A percentile compares a stretch with the other conserved stretches of the same genome.
phyloP scores from a whole-genome alignment of 1,140 invertebrate genomes.

The Cataglyphis hispanica region DNA sequence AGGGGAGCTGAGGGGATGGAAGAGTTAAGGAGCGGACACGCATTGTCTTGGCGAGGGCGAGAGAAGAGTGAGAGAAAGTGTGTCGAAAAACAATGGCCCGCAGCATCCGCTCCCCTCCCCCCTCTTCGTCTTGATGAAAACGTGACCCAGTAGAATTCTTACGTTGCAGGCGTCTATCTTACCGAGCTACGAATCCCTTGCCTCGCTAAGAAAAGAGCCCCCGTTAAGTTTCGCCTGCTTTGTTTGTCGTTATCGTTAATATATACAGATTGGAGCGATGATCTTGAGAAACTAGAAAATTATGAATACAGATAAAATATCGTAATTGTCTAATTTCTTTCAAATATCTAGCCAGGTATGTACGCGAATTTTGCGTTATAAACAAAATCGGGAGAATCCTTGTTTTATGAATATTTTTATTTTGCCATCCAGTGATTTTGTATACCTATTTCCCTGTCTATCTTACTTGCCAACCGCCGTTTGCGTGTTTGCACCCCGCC shows the following conservation, averaged over 20 bases:
- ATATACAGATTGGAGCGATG: background rate
- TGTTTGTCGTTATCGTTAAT: background rate
- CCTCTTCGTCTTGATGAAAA: conserved; percentile 75
- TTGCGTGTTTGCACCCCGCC: conserved; percentile 60
- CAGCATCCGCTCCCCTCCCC: conserved; percentile 33
- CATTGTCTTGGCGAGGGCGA: conserved; percentile 69
- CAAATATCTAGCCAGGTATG: background rate
- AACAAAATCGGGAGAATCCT: conserved; percentile 5
- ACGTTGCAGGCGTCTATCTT: conserved; percentile 55
- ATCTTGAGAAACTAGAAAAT: background rate
- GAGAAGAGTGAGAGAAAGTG: conserved; percentile 67
- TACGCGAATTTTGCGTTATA: conserved; percentile 8
- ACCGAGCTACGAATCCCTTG: conserved; percentile 9
- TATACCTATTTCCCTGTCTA: conserved; percentile 71
- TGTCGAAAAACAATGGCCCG: conserved; percentile 78
- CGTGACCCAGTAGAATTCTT: conserved; percentile 74
- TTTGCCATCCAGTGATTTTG: conserved; percentile 61
- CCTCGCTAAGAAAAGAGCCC: background rate
- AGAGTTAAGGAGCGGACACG: conserved; percentile 68
- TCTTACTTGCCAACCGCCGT: conserved; percentile 57
- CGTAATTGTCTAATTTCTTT: background rate
- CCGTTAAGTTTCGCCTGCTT: background rate
- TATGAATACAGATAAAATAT: background rate
- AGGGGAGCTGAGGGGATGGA: conserved; percentile 54
- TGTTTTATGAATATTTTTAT: conserved; percentile 57